phyloP scores from a whole-genome alignment of 2,888 invertebrate genomes.

The Meliscaeva auricollis region DNA sequence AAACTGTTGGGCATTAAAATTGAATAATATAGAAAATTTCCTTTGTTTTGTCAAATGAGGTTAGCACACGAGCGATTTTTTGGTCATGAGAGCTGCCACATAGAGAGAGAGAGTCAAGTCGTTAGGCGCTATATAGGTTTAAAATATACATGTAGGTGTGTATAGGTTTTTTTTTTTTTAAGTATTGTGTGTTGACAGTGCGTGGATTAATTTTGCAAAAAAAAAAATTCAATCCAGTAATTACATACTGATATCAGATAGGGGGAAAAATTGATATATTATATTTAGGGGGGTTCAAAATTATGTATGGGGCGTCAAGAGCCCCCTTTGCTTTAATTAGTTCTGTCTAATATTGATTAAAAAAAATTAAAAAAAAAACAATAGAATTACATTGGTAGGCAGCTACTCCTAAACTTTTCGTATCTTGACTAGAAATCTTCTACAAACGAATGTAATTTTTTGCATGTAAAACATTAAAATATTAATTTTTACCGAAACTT shows the following conservation, averaged over 20 bases:
- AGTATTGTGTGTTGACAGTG: constrained; percentile 61
- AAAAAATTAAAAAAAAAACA: no score
- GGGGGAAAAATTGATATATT: constrained; percentile 20
- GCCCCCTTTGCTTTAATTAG: no score
- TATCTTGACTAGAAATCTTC: no score
- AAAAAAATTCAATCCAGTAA: constrained; percentile 63
- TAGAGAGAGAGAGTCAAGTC: constrained; percentile 23
- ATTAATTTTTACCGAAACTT: no score
- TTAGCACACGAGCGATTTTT: constrained; percentile 77
- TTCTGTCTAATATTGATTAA: no score
- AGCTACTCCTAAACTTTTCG: no score
- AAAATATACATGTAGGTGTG: neutral
- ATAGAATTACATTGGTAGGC: no score
- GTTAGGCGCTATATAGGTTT: constrained; percentile 9
- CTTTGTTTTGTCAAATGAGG: constrained; percentile 83
- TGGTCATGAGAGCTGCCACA: constrained; percentile 63
- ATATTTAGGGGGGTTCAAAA: neutral
- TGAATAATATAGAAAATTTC: constrained; percentile 75
- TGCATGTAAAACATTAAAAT: no score
- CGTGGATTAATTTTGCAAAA: constrained; percentile 71
- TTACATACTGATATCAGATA: constrained; percentile 59
- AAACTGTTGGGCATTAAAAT: constrained; percentile 68
- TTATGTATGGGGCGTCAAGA: no score
- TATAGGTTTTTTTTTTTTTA: neutral
- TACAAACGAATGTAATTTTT: no score